Base-by-base conservation (phyloP, 2,888 invertebrate species). In the Hypomecis atomaria region DNA sequence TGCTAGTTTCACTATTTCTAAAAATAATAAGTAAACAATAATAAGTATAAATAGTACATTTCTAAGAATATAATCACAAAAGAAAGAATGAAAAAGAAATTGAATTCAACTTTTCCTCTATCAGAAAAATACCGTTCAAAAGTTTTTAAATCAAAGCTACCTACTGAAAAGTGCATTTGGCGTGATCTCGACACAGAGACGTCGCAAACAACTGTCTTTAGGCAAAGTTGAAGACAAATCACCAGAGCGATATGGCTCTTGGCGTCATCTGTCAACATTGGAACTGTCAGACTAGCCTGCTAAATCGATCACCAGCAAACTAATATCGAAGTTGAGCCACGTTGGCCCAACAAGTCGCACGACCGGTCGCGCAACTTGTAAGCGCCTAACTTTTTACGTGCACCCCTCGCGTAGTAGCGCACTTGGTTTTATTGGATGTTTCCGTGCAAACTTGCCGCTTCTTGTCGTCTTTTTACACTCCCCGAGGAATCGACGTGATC, bases 281-380 rank as follows among this genome's bases (percentile, higher is more conserved):
- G 72, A 90, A 89, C 90, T 90, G 90, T 90, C 91, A 89, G 88
- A 90, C 84, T 86, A 84, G 84, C 80, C 83, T 82, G 89, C 83
- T 82, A 83, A 86, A 92, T 91, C 91, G 90, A 91, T 92, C 91
- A 92, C 88, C 86, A 82, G 85, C 85, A 79, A 92, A 92, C 89
- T 91, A 92, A 91, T 92, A 90, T 90, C 87, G 81, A 91, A 91
- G 88, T 90, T 88, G 81, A 72, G 79, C 76, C 79, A 78, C 88
- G 82, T 89, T 87, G 81, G 75, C 81, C 77, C 80, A 78, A 83
- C 81, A 81, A 82, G 82, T 82, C 78, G 82, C 57, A 69, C 76
- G 73, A 81, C 78, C 73, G 71, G 68, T 76, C 75, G 74, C 65
- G 65, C 72, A 73, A 77, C 76, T 70, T 67, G 74, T 76, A 69